Base-by-base conservation (phyloP, 2,113 vertebrate species). In the Actenoides lindsayi region DNA sequence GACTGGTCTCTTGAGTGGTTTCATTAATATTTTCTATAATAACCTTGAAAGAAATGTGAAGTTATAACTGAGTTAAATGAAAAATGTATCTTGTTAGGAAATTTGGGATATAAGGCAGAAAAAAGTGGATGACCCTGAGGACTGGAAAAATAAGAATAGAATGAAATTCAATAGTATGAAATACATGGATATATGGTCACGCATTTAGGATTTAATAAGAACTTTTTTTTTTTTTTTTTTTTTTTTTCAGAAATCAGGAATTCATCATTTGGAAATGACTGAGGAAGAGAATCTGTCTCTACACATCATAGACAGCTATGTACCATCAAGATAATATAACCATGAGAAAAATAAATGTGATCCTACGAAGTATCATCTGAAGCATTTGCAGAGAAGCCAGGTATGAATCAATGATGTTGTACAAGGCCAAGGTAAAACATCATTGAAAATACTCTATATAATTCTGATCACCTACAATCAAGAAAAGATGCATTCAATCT, bases 21-120 rank as follows among this genome's bases (percentile, higher is more conserved):
- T 93, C 59, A 44, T 90, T 95, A 92, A 92, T 95, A 85, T 83
- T 94, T 94, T 80, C 59, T 69, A 31, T 83, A 95, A 93, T 96
- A 95, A 96, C 90, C 88, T 92, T 92, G 92, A 93, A 93, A 90
- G 74, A 93, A 92, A 83, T 90, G 41, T 53, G 71, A 90, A 87
- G 50, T 51, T 25, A 51, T 51, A 51, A 89, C 12, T 13, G 16
- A 83, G 14, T 85, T 85, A 90, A 95, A 91, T 79, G 57, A 93
- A 96, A 93, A 70, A 85, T 37, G 9, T 50, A 57, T 77, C 62
- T 74, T 68, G 11, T 86, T 86, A 88, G 31, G 44, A 92, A 96
- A 93, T 86, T 16, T 59, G 13, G 44, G n/a, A 63, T 93, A 77
- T 57, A 41, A 50, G 0, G 0, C 7, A 90, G 44, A 83, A 96